Evolutionary conservation across 2,888 invertebrate genomes (phyloP).

Genomic region (Pseudococcus viburni): DNA sequence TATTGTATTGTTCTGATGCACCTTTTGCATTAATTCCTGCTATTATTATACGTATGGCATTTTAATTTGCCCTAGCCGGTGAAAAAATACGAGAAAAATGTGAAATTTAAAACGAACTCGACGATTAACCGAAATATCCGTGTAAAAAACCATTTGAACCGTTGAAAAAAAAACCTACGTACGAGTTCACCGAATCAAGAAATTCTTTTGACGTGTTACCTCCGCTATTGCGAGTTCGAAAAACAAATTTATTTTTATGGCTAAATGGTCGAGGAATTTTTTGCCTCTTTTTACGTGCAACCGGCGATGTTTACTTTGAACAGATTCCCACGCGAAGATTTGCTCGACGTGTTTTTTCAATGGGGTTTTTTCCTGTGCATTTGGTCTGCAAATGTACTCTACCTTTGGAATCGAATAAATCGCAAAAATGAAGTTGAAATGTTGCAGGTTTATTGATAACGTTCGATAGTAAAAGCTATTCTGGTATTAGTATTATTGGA

Average conservation of each 20-base stretch:
- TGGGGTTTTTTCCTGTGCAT: neutral
- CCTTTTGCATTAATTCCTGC: neutral
- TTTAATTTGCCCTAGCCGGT: neutral
- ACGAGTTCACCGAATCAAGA: slow-evolving; percentile 23
- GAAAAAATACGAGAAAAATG: neutral
- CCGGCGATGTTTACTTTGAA: neutral
- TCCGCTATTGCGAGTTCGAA: neutral
- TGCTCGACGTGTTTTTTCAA: neutral
- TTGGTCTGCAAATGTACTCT: neutral
- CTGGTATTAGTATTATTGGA: neutral
- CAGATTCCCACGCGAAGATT: neutral
- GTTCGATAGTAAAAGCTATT: neutral
- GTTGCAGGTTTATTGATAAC: neutral
- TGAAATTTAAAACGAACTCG: neutral
- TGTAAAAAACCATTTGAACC: neutral
- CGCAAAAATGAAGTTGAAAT: slow-evolving; percentile 13
- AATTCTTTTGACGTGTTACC: slow-evolving; percentile 25
- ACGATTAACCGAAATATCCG: neutral
- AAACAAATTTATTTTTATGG: slow-evolving; percentile 46
- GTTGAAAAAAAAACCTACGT: neutral
- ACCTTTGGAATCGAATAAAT: neutral
- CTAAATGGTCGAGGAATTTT: slow-evolving; percentile 17
- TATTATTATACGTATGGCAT: slow-evolving; percentile 12
- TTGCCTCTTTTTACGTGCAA: neutral
- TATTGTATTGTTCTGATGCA: neutral